Conservation (phyloP, 1,140 invertebrate species). For the Bombus superbus region DNA sequence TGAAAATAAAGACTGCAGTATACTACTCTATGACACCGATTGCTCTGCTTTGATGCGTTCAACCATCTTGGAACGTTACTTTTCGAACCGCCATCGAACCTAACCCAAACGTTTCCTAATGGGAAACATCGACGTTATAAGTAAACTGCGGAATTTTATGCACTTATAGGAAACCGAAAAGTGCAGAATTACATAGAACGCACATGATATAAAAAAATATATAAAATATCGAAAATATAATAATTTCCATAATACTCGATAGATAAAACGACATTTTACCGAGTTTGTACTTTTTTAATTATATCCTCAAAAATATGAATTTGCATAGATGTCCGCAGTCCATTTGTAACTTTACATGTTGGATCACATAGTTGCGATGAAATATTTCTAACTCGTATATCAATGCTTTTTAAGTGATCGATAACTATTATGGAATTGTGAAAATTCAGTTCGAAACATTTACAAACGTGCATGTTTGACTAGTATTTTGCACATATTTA, state of each 20-base stretch:
- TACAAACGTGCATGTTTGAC: neutral
- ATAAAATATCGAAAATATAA: no score
- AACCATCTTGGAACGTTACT: neutral
- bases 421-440: neutral
- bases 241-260: no score
- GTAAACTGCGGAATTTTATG: no score
- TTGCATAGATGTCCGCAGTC: no score
- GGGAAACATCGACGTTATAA: neutral
- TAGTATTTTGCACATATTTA: no score
- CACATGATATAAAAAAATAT: no score
- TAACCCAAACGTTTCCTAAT: neutral
- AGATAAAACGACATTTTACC: no score
- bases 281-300: no score
- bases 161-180: no score
- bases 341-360: neutral
- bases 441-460: neutral
- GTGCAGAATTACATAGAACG: no score
- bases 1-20: slow-evolving; percentile 61
- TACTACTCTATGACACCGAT: slow-evolving; percentile 60
- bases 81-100: neutral
- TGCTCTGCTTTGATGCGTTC: slow-evolving; percentile 25
- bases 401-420: neutral
- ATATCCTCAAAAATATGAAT: no score
- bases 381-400: neutral
- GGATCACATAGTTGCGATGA: neutral